A percentile compares a stretch with the other conserved stretches of the same genome.
phyloP scores from a whole-genome alignment of 2,797 vertebrate genomes.

The Lemur catta region DNA sequence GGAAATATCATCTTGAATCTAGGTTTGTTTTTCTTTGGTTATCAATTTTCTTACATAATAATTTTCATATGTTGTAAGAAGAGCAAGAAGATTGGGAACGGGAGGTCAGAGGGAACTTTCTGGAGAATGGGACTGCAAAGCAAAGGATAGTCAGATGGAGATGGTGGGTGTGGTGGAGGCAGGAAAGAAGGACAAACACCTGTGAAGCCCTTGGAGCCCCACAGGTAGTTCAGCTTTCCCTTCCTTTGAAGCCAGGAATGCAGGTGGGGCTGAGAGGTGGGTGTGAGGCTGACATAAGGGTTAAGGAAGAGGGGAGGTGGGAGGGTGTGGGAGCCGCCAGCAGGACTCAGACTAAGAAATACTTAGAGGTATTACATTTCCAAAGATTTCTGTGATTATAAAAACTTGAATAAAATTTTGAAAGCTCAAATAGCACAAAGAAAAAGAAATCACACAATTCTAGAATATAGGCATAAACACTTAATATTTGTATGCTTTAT shows the following conservation, averaged over 20 bases:
- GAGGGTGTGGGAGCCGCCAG: too few relatives aligned
- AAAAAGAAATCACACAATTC: not conserved
- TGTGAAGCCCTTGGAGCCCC: not conserved
- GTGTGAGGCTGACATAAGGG: too few relatives aligned
- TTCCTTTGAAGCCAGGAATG: not conserved
- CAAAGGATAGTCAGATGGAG: not conserved
- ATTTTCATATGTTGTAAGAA: not conserved
- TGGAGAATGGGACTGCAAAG: not conserved
- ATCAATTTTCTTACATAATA: not conserved
- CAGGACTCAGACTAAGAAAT: not conserved
- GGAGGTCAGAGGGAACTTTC: not conserved
- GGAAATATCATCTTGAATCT: not conserved
- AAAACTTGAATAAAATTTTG: not conserved
- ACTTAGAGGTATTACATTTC: not conserved
- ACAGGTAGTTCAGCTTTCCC: not conserved
- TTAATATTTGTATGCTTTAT: not conserved
- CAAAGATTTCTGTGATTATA: not conserved
- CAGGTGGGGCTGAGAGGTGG: not conserved
- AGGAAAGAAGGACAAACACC: not conserved
- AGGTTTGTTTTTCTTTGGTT: not conserved
- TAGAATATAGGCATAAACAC: not conserved
- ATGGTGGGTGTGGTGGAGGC: not conserved
- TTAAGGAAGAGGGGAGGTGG: fast-evolving
- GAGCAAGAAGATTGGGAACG: not conserved
- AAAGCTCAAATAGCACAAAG: not conserved